Evolutionary conservation across 2,797 vertebrate species (phyloP).

Genomic region (Sarcophilus harrisii): DNA sequence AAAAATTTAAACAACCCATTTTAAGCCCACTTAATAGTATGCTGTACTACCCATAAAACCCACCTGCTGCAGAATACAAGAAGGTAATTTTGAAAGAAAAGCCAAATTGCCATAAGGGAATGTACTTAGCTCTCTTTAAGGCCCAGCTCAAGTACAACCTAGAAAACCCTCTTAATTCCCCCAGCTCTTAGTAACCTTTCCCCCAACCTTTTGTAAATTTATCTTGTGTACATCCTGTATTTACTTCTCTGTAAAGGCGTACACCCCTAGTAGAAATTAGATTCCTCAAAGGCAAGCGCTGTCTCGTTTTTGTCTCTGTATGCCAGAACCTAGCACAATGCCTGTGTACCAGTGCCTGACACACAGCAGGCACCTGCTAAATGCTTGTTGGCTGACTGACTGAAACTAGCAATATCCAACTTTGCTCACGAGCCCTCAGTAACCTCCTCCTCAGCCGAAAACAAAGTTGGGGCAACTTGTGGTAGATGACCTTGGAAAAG

Average conservation of each 20-base stretch:
- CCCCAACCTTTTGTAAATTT: not conserved
- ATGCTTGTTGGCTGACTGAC: not conserved
- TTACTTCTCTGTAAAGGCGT: not conserved
- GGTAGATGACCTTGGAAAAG: not conserved
- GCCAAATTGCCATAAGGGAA: not conserved
- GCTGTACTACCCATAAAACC: not conserved
- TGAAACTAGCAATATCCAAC: not conserved
- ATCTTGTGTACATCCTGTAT: not conserved
- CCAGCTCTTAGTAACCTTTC: not conserved
- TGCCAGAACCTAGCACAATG: not conserved
- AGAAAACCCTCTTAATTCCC: not conserved
- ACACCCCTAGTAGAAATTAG: not conserved
- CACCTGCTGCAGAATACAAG: not conserved
- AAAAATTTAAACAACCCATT: not conserved
- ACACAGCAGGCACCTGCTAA: not conserved
- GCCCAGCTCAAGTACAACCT: not conserved
- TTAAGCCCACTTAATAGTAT: not conserved
- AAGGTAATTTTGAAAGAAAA: not conserved
- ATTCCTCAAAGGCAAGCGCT: not conserved
- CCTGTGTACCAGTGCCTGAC: not conserved
- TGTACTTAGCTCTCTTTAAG: not conserved
- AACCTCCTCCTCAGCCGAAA: not conserved
- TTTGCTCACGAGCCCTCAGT: not conserved
- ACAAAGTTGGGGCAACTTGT: not conserved
- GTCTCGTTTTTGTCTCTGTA: not conserved